Evolutionary conservation across 2,888 invertebrate species (phyloP).

Genomic region (Ormyrus labotus): DNA sequence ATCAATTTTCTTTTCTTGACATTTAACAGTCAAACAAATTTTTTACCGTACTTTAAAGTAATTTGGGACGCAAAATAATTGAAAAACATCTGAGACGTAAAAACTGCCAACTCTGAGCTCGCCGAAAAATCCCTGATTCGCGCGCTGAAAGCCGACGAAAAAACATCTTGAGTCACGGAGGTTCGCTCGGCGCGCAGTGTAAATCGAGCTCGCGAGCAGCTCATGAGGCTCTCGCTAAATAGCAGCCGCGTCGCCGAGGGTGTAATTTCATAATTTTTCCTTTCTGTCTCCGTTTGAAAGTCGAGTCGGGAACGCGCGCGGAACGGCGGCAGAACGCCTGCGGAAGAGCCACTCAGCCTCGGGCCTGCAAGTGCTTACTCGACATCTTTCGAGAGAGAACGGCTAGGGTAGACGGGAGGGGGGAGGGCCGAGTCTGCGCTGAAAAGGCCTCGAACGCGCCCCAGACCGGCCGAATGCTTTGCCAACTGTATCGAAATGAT

Average conservation of each 20-base stretch:
- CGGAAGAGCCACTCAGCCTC: slow-evolving; percentile 43
- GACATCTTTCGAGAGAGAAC: slow-evolving; percentile 38
- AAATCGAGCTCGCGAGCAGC: too few relatives aligned
- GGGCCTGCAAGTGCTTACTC: slow-evolving; percentile 49
- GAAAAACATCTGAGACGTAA: too few relatives aligned
- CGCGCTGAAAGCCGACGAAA: too few relatives aligned
- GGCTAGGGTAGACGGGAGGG: background rate
- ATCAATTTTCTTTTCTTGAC: too few relatives aligned
- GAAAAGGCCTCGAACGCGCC: slow-evolving; percentile 20
- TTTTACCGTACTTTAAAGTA: too few relatives aligned
- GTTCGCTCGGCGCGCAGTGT: too few relatives aligned
- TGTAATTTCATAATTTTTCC: slow-evolving; percentile 48
- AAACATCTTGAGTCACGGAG: too few relatives aligned
- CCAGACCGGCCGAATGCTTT: slow-evolving; percentile 30
- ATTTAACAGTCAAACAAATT: too few relatives aligned
- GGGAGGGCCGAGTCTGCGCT: background rate
- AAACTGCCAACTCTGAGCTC: too few relatives aligned
- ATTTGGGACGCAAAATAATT: too few relatives aligned
- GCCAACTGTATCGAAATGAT: slow-evolving; percentile 49
- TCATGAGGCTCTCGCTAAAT: too few relatives aligned
- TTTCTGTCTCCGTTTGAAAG: slow-evolving; percentile 1
- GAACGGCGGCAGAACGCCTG: slow-evolving; percentile 22
- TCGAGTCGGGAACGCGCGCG: background rate
- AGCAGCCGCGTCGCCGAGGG: background rate
- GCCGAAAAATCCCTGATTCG: background rate